Evolutionary conservation across 2,888 invertebrate genomes (phyloP), one percentile per base, ranked within the genome.

Genomic region (Eristalis pertinax): DNA sequence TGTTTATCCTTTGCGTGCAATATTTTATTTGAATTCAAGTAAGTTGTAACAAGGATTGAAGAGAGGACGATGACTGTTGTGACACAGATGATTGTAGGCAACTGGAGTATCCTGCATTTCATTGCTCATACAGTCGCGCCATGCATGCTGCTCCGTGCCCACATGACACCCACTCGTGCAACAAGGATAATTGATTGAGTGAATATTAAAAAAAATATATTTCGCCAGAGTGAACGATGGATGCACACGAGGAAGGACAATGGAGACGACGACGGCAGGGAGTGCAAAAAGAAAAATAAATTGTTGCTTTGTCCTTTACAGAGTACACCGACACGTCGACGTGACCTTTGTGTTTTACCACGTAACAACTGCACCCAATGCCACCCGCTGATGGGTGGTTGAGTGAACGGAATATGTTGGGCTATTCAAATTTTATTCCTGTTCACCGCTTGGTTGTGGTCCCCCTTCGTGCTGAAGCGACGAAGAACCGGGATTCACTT

Each of bases 131-230:
- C 35, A n/a, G 24, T 1, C 26, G 26, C 26, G 26, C 26, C 26
- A n/a, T n/a, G 26, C 26, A 26, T n/a, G n/a, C 26, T 4, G 26
- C 26, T 2, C 60, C 38, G 41, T 50, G 74, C 65, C 62, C 41
- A 43, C 56, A 64, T 67, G 63, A 77, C 82, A 77, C 73, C 77
- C 58, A 78, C 74, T 85, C 68, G 43, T 75, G 75, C 84, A 84
- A 32, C 62, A 8, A 70, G 82, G 85, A 86, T 86, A 86, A 86
- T 86, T 82, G 85, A 86, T 86, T 65, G 85, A 86, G 77, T 82
- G 85, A 81, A 78, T 86, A 69, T 82, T 82, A 82, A 86, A 86
- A 86, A 86, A 85, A 86, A 70, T 65, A 65, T 62, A 76, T 76
- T 70, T 70, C 62, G 56, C 65, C 62, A 70, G 77, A 70, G 65